Evolutionary conservation across 1,140 invertebrate genomes (phyloP), one percentile per base, ranked within the genome.

Genomic region (Asobara japonica): DNA sequence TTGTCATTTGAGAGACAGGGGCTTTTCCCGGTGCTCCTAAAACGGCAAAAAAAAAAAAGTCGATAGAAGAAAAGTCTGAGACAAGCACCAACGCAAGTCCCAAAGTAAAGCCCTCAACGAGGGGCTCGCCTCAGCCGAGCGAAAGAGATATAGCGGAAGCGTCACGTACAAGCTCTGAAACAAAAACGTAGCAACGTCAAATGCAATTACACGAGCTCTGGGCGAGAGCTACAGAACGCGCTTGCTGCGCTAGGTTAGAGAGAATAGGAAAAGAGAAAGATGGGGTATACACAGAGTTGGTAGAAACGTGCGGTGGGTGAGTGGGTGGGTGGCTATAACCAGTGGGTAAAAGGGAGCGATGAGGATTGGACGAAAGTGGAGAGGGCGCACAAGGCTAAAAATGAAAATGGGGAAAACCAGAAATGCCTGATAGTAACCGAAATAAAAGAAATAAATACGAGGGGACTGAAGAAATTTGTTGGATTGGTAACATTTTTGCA

Each of bases 161-260:
- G 83, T 85, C 85, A 86, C 84, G 84, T 85, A 86, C 85, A 83
- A 56, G 82, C 81, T 84, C 83, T 85, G 84, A 87, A 87, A 87
- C 85, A 87, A 87, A 86, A 87, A 87, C 84, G 84, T 86, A 86
- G 85, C 84, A 82, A 87, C 85, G 83, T 86, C 83, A 87, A 86
- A 87, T 87, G 80, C 83, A 83, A 87, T 87, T 87, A 87, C 84
- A 78, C 85, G 81, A 85, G 82, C 84, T 83, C 51, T 56, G 51
- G 51, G 84, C 85, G 83, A 85, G 83, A 85, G 79, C 79, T 85
- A 82, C 80, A 85, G 84, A 86, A 86, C 85, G 83, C 84, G 85
- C 81, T 84, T 85, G 84, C 79, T 85, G 83, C 71, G 83, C 83
- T 82, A 83, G 82, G 81, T 82, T 83, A 83, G 82, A 77, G 80